These are phyloP conservation scores for Parapristionchus giblindavisi DNA, from an alignment of 2,888 invertebrate genomes.

Conservation along the genomic window DNA sequence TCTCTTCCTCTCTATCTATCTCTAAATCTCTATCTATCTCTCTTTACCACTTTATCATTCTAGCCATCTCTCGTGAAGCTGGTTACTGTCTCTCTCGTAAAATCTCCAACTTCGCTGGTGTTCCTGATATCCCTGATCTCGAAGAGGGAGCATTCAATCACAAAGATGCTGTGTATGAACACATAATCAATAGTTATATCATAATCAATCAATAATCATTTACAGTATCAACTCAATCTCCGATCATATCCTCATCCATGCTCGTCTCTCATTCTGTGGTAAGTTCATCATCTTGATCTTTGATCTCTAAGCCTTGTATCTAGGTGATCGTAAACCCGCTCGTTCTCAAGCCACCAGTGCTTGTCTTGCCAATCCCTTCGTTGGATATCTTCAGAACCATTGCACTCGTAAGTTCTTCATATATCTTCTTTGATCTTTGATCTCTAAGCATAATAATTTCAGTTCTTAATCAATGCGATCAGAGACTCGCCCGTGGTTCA, in stretches of 20 bases:
- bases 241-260: constrained; percentile 68
- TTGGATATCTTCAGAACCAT: constrained; percentile 64
- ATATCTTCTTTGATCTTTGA: background rate
- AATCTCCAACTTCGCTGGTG: constrained; percentile 64
- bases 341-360: constrained; percentile 60
- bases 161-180: constrained; percentile 66
- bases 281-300: background rate
- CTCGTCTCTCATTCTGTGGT: constrained; percentile 66
- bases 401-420: constrained; percentile 52
- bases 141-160: constrained; percentile 66
- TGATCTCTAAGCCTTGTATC: constrained; percentile 3
- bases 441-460: background rate
- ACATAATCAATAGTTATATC: background rate
- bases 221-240: constrained; percentile 68
- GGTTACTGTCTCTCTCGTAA: constrained; percentile 64
- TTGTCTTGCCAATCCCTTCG: constrained; percentile 66
- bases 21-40: background rate
- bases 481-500: constrained; percentile 48
- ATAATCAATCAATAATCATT: background rate
- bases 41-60: too few relatives aligned
- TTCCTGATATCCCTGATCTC: constrained; percentile 68
- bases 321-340: constrained; percentile 64
- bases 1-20: background rate
- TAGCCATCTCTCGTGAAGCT: constrained; percentile 66
- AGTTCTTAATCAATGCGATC: constrained; percentile 52